These are phyloP conservation scores for Hipparchia semele DNA, from an alignment of 2,888 invertebrate genomes.

Conservation along the genomic window DNA sequence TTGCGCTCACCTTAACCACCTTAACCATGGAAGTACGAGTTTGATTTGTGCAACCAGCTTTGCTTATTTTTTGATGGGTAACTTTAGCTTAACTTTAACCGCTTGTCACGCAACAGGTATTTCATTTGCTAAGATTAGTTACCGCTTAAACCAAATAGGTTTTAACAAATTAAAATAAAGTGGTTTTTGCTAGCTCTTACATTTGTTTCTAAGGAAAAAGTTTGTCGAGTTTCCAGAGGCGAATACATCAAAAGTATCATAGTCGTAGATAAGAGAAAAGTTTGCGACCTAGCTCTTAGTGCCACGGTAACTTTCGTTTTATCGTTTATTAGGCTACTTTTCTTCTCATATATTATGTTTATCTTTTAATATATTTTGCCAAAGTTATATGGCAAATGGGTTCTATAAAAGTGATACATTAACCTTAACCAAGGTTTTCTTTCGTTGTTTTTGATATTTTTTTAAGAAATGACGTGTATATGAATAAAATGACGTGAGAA, in stretches of 20 bases:
- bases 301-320: constrained; percentile 59
- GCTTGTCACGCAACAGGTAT: too few species aligned
- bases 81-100: too few species aligned
- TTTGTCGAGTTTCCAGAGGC: constrained; percentile 50
- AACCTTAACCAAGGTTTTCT: background rate
- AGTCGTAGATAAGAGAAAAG: constrained; percentile 52
- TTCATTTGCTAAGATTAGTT: too few species aligned
- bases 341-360: constrained; percentile 1
- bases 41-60: too few species aligned
- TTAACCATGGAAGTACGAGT: too few species aligned
- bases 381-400: background rate
- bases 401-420: background rate
- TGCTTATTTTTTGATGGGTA: too few species aligned
- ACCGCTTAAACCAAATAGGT: background rate
- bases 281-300: constrained; percentile 60
- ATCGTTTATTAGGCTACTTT: constrained; percentile 44
- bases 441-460: background rate
- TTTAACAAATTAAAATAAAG: background rate
- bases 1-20: too few species aligned
- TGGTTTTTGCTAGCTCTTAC: background rate
- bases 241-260: constrained; percentile 42
- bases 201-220: constrained; percentile 29
- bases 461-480: too few species aligned
- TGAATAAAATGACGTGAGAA: too few species aligned
- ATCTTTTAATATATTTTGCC: background rate